Evolutionary conservation across 1,140 invertebrate species (phyloP).

Genomic region (Drosophila erecta): DNA sequence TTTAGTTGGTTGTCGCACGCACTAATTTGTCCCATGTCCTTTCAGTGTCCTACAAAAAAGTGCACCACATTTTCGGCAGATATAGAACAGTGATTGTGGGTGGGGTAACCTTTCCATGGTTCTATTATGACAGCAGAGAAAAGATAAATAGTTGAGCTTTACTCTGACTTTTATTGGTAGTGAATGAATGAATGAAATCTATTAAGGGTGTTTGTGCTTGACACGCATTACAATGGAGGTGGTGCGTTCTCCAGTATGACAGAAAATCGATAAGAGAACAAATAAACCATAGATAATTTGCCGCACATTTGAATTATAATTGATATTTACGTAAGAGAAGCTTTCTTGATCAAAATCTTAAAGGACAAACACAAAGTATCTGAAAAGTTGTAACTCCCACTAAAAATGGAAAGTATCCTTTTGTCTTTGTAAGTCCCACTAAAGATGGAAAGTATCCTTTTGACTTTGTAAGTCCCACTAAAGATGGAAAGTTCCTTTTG

Average conservation of each 20-base stretch:
- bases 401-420: background rate
- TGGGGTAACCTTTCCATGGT: slow-evolving; percentile 26
- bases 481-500: slow-evolving; percentile 3
- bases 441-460: slow-evolving; percentile 1
- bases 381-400: slow-evolving; percentile 7
- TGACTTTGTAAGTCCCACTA: slow-evolving; percentile 18
- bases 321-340: background rate
- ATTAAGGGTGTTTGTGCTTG: slow-evolving; percentile 21
- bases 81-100: background rate
- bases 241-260: slow-evolving; percentile 13
- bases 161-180: slow-evolving; percentile 38
- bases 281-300: slow-evolving; percentile 14
- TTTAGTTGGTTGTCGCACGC: slow-evolving; percentile 68
- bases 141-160: slow-evolving; percentile 46
- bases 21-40: slow-evolving; percentile 74
- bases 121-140: slow-evolving; percentile 45
- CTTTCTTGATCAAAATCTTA: too few species aligned
- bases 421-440: slow-evolving; percentile 21
- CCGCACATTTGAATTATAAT: background rate
- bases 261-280: slow-evolving; percentile 27
- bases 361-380: background rate
- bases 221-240: slow-evolving; percentile 5
- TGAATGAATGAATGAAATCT: slow-evolving; percentile 45
- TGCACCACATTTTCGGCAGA: slow-evolving; percentile 48
- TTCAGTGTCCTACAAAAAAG: slow-evolving; percentile 70